Percentiles rank a stretch among this genome's conserved stretches.
Evolutionary conservation across 2,888 invertebrate species (phyloP).

Genomic region (Byasa hedistus): DNA sequence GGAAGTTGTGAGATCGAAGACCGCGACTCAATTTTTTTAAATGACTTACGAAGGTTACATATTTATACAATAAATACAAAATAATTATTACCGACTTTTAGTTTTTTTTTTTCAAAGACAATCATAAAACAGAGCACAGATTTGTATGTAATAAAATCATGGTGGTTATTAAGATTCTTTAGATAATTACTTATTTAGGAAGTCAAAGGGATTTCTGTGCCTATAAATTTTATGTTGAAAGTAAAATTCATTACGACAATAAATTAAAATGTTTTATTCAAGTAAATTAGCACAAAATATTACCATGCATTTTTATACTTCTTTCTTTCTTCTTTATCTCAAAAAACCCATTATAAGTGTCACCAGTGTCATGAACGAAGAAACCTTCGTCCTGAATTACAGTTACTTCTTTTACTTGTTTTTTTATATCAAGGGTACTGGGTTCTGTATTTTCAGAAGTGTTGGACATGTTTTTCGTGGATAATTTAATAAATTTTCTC

Average conservation of each 20-base stretch:
- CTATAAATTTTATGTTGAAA: neutral
- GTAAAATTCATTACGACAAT: neutral
- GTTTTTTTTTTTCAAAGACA: neutral
- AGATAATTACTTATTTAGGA: neutral
- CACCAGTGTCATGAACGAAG: conserved; percentile 79
- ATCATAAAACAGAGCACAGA: neutral
- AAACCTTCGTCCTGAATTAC: conserved; percentile 58
- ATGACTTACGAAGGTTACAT: neutral
- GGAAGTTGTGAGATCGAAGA: conserved; percentile 15
- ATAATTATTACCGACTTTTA: neutral
- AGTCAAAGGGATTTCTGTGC: neutral
- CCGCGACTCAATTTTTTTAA: neutral
- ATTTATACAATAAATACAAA: neutral
- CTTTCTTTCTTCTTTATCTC: conserved; percentile 75
- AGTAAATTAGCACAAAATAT: conserved; percentile 5
- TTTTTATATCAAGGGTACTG: conserved; percentile 42
- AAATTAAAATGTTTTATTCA: neutral
- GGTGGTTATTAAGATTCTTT: neutral
- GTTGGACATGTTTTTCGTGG: conserved; percentile 39
- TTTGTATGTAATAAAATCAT: neutral
- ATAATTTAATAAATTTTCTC: neutral
- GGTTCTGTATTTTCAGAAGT: conserved; percentile 38
- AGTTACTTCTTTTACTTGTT: conserved; percentile 48
- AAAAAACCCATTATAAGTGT: conserved; percentile 79
- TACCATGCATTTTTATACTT: conserved; percentile 70